phyloP scores from a whole-genome alignment of 2,113 vertebrate species.

The Xenopus tropicalis region UCB_Xtro_10.0 CM004449.2:74634501-74635000 shows the following conservation, averaged over 20 bases:
- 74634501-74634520: slow-evolving; percentile 27
- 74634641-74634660: slow-evolving; percentile 43
- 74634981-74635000: too few species aligned
- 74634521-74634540: slow-evolving; percentile 67
- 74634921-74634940: not conserved
- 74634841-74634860: slow-evolving; percentile 38
- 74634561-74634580: slow-evolving; percentile 76
- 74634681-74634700: slow-evolving; percentile 50
- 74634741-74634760: slow-evolving; percentile 97
- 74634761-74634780: slow-evolving; percentile 96
- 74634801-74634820: slow-evolving; percentile 57
- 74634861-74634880: slow-evolving; percentile 7
- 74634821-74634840: slow-evolving; percentile 51
- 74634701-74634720: slow-evolving; percentile 96
- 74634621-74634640: slow-evolving; percentile 21
- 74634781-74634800: slow-evolving; percentile 56
- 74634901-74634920: not conserved
- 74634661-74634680: slow-evolving; percentile 56
- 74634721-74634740: slow-evolving; percentile 99
- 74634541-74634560: slow-evolving; percentile 88
- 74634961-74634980: too few species aligned
- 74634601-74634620: not conserved
- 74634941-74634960: too few species aligned
- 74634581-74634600: slow-evolving; percentile 37
- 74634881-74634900: slow-evolving; percentile 35